Evolutionary conservation across 2,113 vertebrate genomes (phyloP).

Genomic region (Coturnix japonica): DNA sequence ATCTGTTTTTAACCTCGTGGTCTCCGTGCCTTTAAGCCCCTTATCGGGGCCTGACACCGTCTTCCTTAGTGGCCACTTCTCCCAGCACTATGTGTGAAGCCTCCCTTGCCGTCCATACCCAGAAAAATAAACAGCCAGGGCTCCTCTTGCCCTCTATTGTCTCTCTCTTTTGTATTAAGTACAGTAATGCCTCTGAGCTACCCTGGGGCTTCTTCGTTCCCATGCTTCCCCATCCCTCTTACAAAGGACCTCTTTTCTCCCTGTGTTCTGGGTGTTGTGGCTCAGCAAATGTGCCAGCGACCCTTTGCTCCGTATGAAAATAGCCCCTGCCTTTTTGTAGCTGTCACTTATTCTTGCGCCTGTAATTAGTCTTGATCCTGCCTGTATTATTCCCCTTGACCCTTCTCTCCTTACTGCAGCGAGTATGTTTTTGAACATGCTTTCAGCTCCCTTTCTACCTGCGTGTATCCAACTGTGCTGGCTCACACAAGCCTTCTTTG

Average conservation of each 20-base stretch:
- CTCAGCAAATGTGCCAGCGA: neutral
- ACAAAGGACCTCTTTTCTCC: conserved; percentile 28
- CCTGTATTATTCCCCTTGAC: neutral
- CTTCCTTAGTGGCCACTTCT: neutral
- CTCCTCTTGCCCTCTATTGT: conserved; percentile 39
- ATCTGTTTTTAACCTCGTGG: neutral
- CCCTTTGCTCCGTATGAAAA: conserved; percentile 34
- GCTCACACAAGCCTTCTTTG: neutral
- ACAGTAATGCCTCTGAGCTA: conserved; percentile 35
- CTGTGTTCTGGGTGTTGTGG: neutral
- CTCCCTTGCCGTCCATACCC: neutral
- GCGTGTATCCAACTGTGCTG: neutral
- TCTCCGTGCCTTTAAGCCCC: fast-evolving
- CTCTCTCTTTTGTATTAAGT: conserved; percentile 24
- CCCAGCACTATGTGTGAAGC: neutral
- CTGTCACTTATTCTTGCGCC: conserved; percentile 19
- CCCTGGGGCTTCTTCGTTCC: conserved; percentile 20
- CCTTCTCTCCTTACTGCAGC: neutral
- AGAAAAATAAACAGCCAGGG: neutral
- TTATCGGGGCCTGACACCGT: neutral
- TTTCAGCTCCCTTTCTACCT: neutral
- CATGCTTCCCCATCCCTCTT: conserved; percentile 12
- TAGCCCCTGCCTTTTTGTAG: conserved; percentile 21
- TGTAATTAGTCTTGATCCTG: conserved; percentile 40
- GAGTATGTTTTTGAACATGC: neutral